These are phyloP conservation scores for Oligia strigilis DNA, from an alignment of 2,888 invertebrate genomes.

Conservation along the genomic window DNA sequence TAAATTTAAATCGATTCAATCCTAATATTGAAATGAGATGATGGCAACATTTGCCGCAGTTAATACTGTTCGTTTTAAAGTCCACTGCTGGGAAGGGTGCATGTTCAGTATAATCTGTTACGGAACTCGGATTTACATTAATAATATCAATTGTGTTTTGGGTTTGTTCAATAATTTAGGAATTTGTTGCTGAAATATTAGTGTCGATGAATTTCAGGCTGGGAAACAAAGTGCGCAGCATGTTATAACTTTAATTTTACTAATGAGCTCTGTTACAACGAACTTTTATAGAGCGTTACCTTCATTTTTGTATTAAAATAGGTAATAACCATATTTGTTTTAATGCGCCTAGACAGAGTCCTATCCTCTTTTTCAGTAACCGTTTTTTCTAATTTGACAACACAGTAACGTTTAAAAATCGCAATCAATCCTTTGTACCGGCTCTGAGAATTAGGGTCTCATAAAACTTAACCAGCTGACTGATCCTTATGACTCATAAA, in stretches of 20 bases:
- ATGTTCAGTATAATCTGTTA: slow-evolving; percentile 46
- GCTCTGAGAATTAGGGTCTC: too few relatives aligned
- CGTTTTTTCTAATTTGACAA: neutral
- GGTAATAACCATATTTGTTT: neutral
- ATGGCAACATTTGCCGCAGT: slow-evolving; percentile 57
- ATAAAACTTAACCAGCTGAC: too few relatives aligned
- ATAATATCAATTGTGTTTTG: slow-evolving; percentile 50
- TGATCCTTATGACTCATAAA: too few relatives aligned
- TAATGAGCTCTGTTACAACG: neutral
- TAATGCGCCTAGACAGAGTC: neutral
- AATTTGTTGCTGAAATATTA: slow-evolving; percentile 2
- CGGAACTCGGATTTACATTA: slow-evolving; percentile 41
- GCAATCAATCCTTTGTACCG: neutral
- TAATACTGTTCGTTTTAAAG: slow-evolving; percentile 59
- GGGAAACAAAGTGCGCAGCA: neutral
- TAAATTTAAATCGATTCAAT: slow-evolving; percentile 68
- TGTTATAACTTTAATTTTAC: neutral
- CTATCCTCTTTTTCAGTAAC: neutral
- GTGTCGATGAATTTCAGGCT: slow-evolving; percentile 1
- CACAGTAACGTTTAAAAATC: neutral
- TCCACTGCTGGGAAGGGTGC: slow-evolving; percentile 43
- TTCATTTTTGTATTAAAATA: neutral
- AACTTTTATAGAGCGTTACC: neutral
- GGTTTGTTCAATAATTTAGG: slow-evolving; percentile 30
- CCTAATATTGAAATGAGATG: slow-evolving; percentile 65